Evolutionary conservation across 2,888 invertebrate species (phyloP), one percentile per base, ranked within the genome.

Genomic region (Bombyx huttoni): DNA sequence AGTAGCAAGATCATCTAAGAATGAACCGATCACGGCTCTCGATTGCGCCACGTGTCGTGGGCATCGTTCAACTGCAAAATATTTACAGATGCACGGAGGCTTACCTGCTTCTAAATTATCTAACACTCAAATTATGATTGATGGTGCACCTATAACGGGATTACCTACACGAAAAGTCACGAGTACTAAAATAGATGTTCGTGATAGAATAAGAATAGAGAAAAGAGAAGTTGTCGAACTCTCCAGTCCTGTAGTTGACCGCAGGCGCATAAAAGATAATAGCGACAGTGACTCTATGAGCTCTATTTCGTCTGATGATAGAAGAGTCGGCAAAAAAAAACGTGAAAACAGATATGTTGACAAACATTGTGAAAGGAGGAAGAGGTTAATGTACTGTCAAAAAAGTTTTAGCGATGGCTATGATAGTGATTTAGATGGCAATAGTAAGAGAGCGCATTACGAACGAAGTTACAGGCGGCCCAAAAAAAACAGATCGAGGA

Each of bases 1-100:
- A 0, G 90, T 98, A 13, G 91, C 96, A 60, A 90, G 95, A 53
- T 96, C 94, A 45, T 93, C 93, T 0, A 94, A 94, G 77, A 96
- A 97, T 56, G 91, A 94, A 56, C 91, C 94, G 51, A 91, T 97
- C 86, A 98, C 98, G 0, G 96, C 98, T 0, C 85, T 98, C 61
- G 98, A 98, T 75, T 96, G 97, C 58, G 97, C 98, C 0, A 89
- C 97, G 7, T 93, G 93, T 65, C 91, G 95, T 55, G 96, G 96
- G 0, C 94, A 96, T 74, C 90, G 96, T 52, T 96, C 97, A 1
- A 96, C 96, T 51, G 98, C 98, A 34, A 98, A 98, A 79, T 96
- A 96, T 75, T 89, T 98, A 49, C 96, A 97, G 78, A 92, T 96
- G 69, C 95, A 97, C 67, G 97, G 97, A 7, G 97, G 96, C 0